Evolutionary conservation across 2,113 vertebrate species (phyloP), one percentile per base, ranked within the genome.

Genomic region (Gymnobelideus leadbeateri): DNA sequence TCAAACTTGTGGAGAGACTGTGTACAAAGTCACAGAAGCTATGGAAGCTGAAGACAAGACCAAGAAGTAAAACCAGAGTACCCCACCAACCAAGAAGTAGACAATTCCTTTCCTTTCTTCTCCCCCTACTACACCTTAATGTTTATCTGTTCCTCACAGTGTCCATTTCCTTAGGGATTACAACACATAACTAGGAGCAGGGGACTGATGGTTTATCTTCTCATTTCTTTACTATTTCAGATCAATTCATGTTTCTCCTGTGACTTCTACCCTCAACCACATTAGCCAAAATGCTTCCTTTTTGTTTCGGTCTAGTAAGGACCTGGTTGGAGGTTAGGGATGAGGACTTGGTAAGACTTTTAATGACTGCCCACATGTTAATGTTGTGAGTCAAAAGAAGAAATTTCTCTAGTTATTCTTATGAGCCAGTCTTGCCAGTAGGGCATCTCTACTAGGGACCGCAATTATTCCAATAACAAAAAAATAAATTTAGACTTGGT

Each of bases 61-160:
- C 25, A 57, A 28, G 55, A 57, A 28, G 55, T 1, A 57, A 57
- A 57, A 57, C 19, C 23, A 54, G 53, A 57, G 7, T 57, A 57
- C 25, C 47, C 47, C 47, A 49, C 47, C 24, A 55, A 53, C 14
- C 16, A 14, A 7, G 0, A 61, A 96, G 97, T 98, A 98, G 96
- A 37, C 25, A 25, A 3, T 89, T 91, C 91, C 47, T 53, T 89
- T 54, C 92, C 31, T 37, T 53, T 84, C 93, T 94, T 0, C 49
- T 8, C 0, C 26, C 37, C 89, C 92, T 92, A 93, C 89, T 90
- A 47, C 25, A 54, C 93, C 97, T 96, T 90, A 0, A 91, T 96
- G 94, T 97, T 93, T 96, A 96, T 97, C 97, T 96, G 97, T 92
- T 95, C 47, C 97, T 98, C 97, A 52, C 12, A 97, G 55, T 96